Evolutionary conservation across 2,113 vertebrate species (phyloP), one percentile per base, ranked within the genome.

Genomic region (Limanda limanda): DNA sequence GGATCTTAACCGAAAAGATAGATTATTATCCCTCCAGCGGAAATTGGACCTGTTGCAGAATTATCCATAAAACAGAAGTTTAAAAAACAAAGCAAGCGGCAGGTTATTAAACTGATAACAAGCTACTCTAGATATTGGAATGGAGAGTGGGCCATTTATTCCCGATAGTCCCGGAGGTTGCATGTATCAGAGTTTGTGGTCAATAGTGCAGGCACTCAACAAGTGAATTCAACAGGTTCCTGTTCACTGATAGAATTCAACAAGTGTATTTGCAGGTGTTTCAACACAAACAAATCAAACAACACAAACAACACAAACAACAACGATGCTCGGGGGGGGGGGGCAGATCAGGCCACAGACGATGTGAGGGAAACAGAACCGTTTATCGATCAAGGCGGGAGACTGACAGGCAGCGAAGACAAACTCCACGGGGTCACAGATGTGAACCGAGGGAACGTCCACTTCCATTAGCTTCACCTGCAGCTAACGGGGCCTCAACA

Each of bases 391-490:
- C 82, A 40, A 84, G 73, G 73, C 72, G 71, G 13, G 65, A 82
- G 61, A 81, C 81, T 83, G 89, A 91, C 88, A 90, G 66, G 85
- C 79, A 57, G 61, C 61, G 76, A 80, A 79, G 79, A 86, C 70
- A 83, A 90, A 88, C 84, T 91, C 82, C 54, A 81, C 62, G 76
- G 68, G 75, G 79, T 80, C 73, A 72, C 78, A 90, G 79, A 92
- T 90, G 90, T 80, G 84, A 90, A 82, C 84, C 78, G 79, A 40
- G 52, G 78, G 78, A 79, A 89, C 47, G 86, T 92, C 90, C 76
- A 83, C 59, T 83, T 77, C 52, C 58, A 89, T 92, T 90, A 92
- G 83, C 83, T 87, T 88, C 91, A 92, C 86, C 79, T 83, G 86
- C 74, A 21, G 81, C 62, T 72, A 37, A 3, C 54, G 63, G 63